phyloP scores from a whole-genome alignment of 2,888 invertebrate species.

The Lasioglossum oenotherae region DNA sequence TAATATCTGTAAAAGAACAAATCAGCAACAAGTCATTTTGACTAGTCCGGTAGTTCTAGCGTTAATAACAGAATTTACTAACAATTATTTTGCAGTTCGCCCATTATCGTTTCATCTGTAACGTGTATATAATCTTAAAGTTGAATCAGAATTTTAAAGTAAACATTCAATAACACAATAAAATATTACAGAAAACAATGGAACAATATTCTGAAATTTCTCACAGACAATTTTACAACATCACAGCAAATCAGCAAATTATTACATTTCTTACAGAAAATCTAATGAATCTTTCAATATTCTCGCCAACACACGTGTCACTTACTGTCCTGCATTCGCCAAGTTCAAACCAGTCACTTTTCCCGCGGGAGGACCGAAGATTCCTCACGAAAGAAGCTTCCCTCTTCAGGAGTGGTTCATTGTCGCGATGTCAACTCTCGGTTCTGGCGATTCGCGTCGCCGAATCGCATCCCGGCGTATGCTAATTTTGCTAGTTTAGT shows the following conservation, averaged over 20 bases:
- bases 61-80: too few relatives aligned
- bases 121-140: too few relatives aligned
- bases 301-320: not conserved
- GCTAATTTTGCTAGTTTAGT: constrained; percentile 73
- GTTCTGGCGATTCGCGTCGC: constrained; percentile 52
- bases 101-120: too few relatives aligned
- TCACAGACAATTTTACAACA: too few relatives aligned
- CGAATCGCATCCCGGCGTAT: constrained; percentile 61
- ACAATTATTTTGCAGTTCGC: too few relatives aligned
- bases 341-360: not conserved
- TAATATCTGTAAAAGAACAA: too few relatives aligned
- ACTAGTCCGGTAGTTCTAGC: too few relatives aligned
- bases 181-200: too few relatives aligned
- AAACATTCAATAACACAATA: too few relatives aligned
- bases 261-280: not conserved
- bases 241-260: not conserved
- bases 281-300: not conserved
- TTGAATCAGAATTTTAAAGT: too few relatives aligned
- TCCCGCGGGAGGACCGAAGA: not conserved
- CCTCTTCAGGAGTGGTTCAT: constrained; percentile 42
- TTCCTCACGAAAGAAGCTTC: not conserved
- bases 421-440: constrained; percentile 67
- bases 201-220: too few relatives aligned
- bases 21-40: too few relatives aligned
- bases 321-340: constrained; percentile 50